Evolutionary conservation across 2,888 invertebrate genomes (phyloP).

Genomic region (Tetragonula carbonaria): DNA sequence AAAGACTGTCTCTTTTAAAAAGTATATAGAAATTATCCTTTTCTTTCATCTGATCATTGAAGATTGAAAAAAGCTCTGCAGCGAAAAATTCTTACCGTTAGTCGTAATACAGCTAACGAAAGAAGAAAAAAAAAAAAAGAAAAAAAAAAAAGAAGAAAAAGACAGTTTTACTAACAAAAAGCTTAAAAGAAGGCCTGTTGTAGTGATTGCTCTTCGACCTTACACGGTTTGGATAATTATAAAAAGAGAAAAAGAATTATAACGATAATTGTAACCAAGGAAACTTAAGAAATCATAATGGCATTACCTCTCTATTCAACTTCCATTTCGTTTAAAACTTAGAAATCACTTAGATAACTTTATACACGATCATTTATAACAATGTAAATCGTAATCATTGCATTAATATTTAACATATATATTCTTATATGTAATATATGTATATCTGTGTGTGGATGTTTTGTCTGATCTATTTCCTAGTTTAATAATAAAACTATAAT

Average conservation of each 20-base stretch:
- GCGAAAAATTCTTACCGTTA: slow-evolving; percentile 63
- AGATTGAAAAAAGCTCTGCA: slow-evolving; percentile 65
- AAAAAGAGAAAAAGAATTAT: slow-evolving; percentile 61
- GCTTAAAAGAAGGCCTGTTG: slow-evolving; percentile 60
- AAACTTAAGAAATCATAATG: slow-evolving; percentile 79
- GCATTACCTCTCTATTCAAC: slow-evolving; percentile 79
- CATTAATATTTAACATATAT: slow-evolving; percentile 84
- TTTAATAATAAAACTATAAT: slow-evolving; percentile 82
- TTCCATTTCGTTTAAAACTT: slow-evolving; percentile 82
- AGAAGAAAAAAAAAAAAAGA: slow-evolving; percentile 25
- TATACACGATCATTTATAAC: slow-evolving; percentile 84
- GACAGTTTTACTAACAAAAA: slow-evolving; percentile 60
- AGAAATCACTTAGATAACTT: slow-evolving; percentile 84
- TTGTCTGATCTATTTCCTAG: slow-evolving; percentile 80
- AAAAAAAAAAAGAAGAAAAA: slow-evolving; percentile 31
- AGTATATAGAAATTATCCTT: slow-evolving; percentile 65
- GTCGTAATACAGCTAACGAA: slow-evolving; percentile 52
- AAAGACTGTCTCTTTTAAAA: slow-evolving; percentile 63
- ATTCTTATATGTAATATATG: slow-evolving; percentile 82
- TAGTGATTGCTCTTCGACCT: slow-evolving; percentile 57
- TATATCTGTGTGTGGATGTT: slow-evolving; percentile 81
- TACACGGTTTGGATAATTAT: slow-evolving; percentile 56
- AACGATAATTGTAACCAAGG: slow-evolving; percentile 68
- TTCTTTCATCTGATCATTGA: slow-evolving; percentile 61
- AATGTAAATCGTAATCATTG: slow-evolving; percentile 83